These are phyloP conservation scores for Fregetta grallaria DNA, from an alignment of 2,113 vertebrate genomes.

Conservation along the genomic window DNA sequence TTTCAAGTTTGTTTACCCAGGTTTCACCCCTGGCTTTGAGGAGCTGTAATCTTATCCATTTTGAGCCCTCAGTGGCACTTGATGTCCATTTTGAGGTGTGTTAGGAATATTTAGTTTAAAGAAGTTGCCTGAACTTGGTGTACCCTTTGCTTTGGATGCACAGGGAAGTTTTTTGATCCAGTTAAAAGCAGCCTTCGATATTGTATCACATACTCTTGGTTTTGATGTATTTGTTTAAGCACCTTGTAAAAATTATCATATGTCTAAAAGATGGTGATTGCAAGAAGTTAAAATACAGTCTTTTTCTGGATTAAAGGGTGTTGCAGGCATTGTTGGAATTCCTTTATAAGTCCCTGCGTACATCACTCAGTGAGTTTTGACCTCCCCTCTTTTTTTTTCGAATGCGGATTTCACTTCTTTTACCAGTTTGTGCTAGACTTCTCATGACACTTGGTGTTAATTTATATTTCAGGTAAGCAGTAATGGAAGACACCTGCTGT, in stretches of 20 bases:
- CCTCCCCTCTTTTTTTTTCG: neutral
- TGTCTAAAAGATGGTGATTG: neutral
- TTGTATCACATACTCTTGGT: neutral
- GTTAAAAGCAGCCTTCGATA: neutral
- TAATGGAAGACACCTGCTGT: neutral
- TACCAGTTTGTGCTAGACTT: neutral
- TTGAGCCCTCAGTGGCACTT: neutral
- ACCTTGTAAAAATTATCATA: neutral
- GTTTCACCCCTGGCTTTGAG: neutral
- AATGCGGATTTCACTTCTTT: neutral
- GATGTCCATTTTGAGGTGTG: neutral
- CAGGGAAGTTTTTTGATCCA: neutral
- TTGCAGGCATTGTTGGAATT: constrained; percentile 35
- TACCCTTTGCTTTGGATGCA: neutral
- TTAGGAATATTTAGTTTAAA: neutral
- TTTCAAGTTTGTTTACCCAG: neutral
- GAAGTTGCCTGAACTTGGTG: neutral
- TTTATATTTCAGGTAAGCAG: neutral
- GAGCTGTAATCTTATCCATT: neutral
- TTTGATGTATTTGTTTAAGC: neutral
- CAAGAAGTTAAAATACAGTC: neutral
- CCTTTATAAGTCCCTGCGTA: neutral
- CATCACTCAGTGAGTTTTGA: neutral
- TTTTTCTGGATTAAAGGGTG: neutral
- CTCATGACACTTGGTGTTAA: neutral